These are phyloP conservation scores for Phylloscopus trochilus DNA, from an alignment of 2,113 vertebrate species.

Conservation along the genomic window DNA sequence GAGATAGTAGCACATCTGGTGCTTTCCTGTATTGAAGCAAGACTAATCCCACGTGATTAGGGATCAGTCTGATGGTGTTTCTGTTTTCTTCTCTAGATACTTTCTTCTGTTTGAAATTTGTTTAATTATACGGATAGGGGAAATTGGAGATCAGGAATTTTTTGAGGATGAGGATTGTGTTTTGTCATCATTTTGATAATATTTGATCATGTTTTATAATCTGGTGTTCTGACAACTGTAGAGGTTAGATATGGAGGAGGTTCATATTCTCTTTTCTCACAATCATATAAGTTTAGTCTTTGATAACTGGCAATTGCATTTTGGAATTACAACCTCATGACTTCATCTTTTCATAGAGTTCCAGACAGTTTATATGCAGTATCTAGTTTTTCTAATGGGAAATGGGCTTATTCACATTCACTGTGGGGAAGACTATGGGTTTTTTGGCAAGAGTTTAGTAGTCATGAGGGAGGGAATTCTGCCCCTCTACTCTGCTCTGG, in stretches of 20 bases:
- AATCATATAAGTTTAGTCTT: background rate
- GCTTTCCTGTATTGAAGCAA: background rate
- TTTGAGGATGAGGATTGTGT: background rate
- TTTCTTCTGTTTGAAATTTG: background rate
- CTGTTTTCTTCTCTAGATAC: background rate
- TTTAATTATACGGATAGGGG: background rate
- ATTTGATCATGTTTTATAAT: background rate
- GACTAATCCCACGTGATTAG: background rate
- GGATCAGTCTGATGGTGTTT: background rate
- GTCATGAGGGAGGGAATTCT: background rate
- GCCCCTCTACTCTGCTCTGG: background rate
- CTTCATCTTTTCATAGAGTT: background rate
- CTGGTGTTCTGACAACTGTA: background rate
- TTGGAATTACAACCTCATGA: background rate
- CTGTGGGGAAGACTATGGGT: background rate
- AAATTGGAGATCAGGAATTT: background rate
- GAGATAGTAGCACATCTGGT: background rate
- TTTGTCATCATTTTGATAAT: background rate
- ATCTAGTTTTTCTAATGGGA: background rate
- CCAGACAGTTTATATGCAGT: background rate
- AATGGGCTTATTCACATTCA: background rate
- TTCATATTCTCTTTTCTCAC: background rate
- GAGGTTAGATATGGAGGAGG: background rate
- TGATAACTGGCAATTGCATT: background rate
- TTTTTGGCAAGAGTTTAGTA: background rate